Evolutionary conservation across 2,113 vertebrate genomes (phyloP).

Genomic region (human (Homo sapiens)): DNA sequence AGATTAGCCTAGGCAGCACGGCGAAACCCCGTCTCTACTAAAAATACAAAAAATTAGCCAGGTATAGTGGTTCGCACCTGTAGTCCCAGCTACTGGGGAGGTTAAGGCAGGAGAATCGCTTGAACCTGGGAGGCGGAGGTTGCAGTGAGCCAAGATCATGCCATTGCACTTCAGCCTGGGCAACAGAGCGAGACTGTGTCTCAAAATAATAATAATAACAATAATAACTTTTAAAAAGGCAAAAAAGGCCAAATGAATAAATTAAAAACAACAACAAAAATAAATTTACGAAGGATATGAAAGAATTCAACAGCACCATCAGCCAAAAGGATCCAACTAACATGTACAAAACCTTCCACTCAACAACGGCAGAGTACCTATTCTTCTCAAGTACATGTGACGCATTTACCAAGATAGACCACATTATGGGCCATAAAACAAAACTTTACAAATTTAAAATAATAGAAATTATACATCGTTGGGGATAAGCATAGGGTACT

Average conservation of each 20-base stretch:
- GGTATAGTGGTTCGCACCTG: background rate
- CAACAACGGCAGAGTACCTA: background rate
- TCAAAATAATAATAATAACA: background rate
- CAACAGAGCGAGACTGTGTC: background rate
- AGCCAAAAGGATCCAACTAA: background rate
- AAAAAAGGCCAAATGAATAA: background rate
- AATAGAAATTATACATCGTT: background rate
- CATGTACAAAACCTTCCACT: background rate
- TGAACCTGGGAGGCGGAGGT: background rate
- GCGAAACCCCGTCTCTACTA: background rate
- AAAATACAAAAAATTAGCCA: background rate
- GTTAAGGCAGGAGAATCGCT: background rate
- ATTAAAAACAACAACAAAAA: background rate
- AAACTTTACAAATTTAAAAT: background rate
- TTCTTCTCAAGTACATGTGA: background rate
- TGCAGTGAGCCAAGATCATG: background rate
- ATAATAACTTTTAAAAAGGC: background rate
- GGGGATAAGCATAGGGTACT: background rate
- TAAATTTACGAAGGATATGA: background rate
- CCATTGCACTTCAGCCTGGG: background rate
- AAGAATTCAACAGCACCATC: background rate
- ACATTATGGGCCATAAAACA: background rate
- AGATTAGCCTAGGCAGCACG: background rate
- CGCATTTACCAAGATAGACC: background rate
- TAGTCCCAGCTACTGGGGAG: background rate